Base-by-base conservation (phyloP, 1,140 invertebrate genomes). In the Drosophila melanica region DNA sequence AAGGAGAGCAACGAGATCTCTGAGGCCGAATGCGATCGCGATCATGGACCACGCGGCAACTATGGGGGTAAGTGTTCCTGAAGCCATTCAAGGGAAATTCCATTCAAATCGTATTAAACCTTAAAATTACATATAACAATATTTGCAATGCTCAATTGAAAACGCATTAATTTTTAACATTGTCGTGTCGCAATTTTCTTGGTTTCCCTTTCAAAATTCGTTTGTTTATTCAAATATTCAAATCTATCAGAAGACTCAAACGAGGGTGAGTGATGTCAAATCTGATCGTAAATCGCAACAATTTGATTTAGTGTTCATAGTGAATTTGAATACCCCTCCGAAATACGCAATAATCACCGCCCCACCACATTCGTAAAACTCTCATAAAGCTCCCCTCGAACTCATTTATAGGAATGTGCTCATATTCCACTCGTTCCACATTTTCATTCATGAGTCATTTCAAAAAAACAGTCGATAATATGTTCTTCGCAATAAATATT, bases 1-100 rank as follows among this genome's bases (percentile, higher is more conserved):
- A 97, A 97, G 93, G 97, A 97, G 90, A 97, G 96, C 92, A 98
- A 97, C 93, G 97, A 98, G 92, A 97, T 97, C 92, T 97, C 96
- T 90, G 97, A 98, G 93, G 97, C 97, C 80, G 97, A 98, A 92
- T 98, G 97, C 92, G 97, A 98, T 93, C 95, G 95, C 74, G 95
- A 96, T 91, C 95, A 96, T 95, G 82, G 94, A 96, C 85, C 95
- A 94, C 92, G 93, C 76, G 86, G 95, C 67, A 95, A 94, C 74
- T 96, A 96, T 91, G 95, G 95, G 81, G 95, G 95, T 96, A 92
- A 94, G 94, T 94, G 77, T 8, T 27, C 2, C 3, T 44, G 6
- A 33, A 7, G 12, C n/a, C n/a, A 64, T 1, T 54, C 9, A 2
- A 16, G 3, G 0, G 11, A 7, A 48, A 37, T 7, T 2, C 37